Evolutionary conservation across 2,113 vertebrate species (phyloP).

Genomic region (Octodon degus): DNA sequence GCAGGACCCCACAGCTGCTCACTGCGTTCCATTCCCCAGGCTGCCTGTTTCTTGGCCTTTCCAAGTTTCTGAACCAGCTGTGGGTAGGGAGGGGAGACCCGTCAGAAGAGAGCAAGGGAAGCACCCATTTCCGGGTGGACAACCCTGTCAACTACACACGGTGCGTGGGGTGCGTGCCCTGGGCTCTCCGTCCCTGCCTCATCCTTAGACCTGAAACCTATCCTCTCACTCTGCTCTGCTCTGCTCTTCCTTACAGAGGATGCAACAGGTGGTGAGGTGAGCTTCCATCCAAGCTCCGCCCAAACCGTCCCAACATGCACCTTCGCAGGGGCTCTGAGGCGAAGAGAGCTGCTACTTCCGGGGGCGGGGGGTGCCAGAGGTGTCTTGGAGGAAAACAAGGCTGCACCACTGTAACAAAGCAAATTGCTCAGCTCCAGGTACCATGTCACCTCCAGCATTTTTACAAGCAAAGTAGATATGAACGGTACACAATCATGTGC

Average conservation of each 20-base stretch:
- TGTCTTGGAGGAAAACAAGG: background rate
- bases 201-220: background rate
- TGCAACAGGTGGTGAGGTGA: background rate
- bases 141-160: accelerated
- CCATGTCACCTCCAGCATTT: background rate
- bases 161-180: background rate
- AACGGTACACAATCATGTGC: background rate
- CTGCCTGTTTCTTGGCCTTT: background rate
- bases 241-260: background rate
- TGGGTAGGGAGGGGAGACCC: accelerated
- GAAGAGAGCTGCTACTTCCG: background rate
- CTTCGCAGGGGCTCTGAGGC: background rate
- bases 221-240: background rate
- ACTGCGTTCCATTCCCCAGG: background rate
- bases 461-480: background rate
- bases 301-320: background rate
- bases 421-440: background rate
- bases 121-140: background rate
- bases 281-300: background rate
- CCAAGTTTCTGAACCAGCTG: background rate
- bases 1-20: background rate
- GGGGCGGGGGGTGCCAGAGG: background rate
- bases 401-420: background rate
- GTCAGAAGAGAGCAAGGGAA: background rate
- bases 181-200: background rate